phyloP scores from a whole-genome alignment of 2,797 vertebrate species.

The Channallabes apus region DNA sequence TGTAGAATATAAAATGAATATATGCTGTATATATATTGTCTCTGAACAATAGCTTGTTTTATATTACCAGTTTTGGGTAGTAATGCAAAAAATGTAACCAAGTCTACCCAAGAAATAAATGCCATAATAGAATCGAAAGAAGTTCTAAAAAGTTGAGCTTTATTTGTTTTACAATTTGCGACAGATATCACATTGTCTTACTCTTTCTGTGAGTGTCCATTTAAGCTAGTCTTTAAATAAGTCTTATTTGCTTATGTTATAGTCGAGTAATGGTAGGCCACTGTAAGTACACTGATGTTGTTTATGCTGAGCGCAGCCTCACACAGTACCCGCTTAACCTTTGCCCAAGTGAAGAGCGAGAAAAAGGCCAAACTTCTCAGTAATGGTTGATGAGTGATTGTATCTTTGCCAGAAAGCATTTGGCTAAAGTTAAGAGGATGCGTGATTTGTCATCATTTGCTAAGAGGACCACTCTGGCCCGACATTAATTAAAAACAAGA shows the following conservation, averaged over 20 bases:
- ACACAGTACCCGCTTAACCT: constrained; percentile 34
- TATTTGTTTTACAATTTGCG: not conserved
- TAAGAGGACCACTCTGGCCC: constrained; percentile 32
- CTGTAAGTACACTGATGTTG: constrained; percentile 1
- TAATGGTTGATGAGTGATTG: constrained; percentile 35
- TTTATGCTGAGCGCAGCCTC: constrained; percentile 13
- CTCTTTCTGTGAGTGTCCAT: not conserved
- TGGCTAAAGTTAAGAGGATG: constrained; percentile 55
- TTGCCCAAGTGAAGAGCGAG: not conserved
- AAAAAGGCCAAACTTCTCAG: constrained; percentile 21
- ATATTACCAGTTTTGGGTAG: not conserved
- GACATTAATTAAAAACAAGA: constrained; percentile 36
- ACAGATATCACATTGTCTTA: not conserved
- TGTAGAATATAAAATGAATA: not conserved
- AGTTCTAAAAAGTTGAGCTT: not conserved
- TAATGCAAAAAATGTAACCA: not conserved
- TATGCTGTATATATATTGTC: not conserved
- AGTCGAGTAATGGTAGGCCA: not conserved
- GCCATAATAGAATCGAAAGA: not conserved
- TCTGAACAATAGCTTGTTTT: not conserved
- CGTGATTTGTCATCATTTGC: constrained; percentile 38
- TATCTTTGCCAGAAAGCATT: constrained; percentile 68
- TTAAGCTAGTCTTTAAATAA: not conserved
- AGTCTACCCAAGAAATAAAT: not conserved
- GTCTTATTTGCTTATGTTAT: constrained; percentile 4